A percentile compares a stretch with the other conserved stretches of the same genome.
These are phyloP conservation scores for Sebastes variabilis DNA, from an alignment of 2,797 vertebrate genomes.

Conservation along the genomic window DNA sequence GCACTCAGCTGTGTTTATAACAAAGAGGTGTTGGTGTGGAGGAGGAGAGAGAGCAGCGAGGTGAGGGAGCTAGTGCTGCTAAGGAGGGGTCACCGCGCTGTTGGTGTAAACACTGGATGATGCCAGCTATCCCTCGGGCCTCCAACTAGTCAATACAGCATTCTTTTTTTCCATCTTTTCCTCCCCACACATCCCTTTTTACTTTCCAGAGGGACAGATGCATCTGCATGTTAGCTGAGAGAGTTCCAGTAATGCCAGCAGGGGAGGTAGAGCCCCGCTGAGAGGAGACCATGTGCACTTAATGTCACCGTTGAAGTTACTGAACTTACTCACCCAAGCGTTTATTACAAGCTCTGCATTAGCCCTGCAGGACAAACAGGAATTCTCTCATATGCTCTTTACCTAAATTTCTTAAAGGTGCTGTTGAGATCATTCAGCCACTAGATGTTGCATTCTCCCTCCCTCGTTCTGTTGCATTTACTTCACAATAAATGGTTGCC, in stretches of 20 bases:
- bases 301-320: conserved; percentile 29
- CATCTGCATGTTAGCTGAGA: conserved; percentile 41
- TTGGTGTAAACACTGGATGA: conserved; percentile 74
- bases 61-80: conserved; percentile 47
- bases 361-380: neutral
- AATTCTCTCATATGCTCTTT: neutral
- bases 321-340: neutral
- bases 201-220: conserved; percentile 36
- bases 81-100: conserved; percentile 54
- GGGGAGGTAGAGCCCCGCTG: conserved; percentile 35
- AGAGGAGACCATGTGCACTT: conserved; percentile 37
- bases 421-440: too few relatives aligned
- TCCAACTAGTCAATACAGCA: conserved; percentile 49
- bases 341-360: conserved; percentile 5
- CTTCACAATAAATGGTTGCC: too few relatives aligned
- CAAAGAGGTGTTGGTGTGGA: conserved; percentile 75
- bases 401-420: neutral
- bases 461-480: too few relatives aligned
- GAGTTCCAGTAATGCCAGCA: conserved; percentile 33
- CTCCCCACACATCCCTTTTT: conserved; percentile 15
- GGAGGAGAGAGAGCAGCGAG: conserved; percentile 57
- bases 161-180: conserved; percentile 12
- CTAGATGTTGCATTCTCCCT: too few relatives aligned
- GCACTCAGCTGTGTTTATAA: conserved; percentile 80
- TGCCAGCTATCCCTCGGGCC: conserved; percentile 68